phyloP scores from a whole-genome alignment of 2,888 invertebrate species.

The Stomorhina lunata region DNA sequence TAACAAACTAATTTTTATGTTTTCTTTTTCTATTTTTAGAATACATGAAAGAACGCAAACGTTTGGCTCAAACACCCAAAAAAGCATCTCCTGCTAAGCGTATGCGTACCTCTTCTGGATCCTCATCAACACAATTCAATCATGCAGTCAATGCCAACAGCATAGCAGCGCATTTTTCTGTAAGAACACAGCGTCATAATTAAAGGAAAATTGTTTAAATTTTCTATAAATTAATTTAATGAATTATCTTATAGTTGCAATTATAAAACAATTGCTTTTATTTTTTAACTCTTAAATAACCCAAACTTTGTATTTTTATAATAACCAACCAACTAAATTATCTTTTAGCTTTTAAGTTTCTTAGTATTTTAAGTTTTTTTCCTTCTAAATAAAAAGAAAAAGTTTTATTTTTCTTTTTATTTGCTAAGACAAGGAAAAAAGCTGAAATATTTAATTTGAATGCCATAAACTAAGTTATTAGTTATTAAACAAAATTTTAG shows the following conservation, averaged over 20 bases:
- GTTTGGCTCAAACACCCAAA: conserved; percentile 78
- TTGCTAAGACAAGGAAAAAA: conserved; percentile 13
- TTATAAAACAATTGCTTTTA: conserved; percentile 22
- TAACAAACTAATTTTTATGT: neutral
- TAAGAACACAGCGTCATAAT: conserved; percentile 66
- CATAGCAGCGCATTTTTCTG: conserved; percentile 69
- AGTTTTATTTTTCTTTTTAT: conserved; percentile 51
- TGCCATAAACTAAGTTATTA: conserved; percentile 79
- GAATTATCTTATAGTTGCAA: conserved; percentile 62
- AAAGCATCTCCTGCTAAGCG: conserved; percentile 78
- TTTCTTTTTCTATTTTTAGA: conserved; percentile 72
- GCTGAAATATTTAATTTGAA: conserved; percentile 50
- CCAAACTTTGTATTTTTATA: conserved; percentile 30
- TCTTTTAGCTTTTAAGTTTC: conserved; percentile 29
- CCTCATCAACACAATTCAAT: conserved; percentile 56
- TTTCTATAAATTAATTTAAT: conserved; percentile 12
- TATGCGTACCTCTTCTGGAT: conserved; percentile 74
- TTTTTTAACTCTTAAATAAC: conserved; percentile 22
- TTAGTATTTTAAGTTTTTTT: conserved; percentile 32
- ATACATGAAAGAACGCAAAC: conserved; percentile 80
- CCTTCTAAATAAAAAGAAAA: conserved; percentile 28
- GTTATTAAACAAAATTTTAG: conserved; percentile 71
- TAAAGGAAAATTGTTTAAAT: conserved; percentile 33
- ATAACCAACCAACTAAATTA: conserved; percentile 49
- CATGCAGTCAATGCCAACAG: conserved; percentile 67